phyloP scores from a whole-genome alignment of 2,797 vertebrate species.

The Myiotriccus ornatus region DNA sequence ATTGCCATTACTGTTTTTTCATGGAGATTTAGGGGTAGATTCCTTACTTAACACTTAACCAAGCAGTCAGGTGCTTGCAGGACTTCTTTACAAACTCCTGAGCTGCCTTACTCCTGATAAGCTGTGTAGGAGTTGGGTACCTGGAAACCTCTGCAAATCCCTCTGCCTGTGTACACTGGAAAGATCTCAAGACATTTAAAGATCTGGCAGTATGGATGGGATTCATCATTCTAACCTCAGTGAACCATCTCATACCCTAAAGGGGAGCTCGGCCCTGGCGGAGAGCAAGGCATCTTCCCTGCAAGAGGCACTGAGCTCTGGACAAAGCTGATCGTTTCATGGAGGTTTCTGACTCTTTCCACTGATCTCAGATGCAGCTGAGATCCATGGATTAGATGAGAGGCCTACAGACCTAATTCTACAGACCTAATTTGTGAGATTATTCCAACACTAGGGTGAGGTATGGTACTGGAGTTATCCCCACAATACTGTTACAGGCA shows the following conservation, averaged over 20 bases:
- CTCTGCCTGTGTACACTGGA: not conserved
- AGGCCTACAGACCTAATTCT: not conserved
- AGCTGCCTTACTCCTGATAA: not conserved
- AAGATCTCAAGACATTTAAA: not conserved
- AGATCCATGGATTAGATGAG: not conserved
- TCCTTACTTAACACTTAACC: not conserved
- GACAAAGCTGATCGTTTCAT: accelerated
- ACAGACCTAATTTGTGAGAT: not conserved
- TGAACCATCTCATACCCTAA: not conserved
- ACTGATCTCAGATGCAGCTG: not conserved
- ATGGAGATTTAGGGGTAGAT: not conserved
- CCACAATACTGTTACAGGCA: not conserved
- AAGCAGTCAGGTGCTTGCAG: not conserved
- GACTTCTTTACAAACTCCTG: not conserved
- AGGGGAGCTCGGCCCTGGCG: not conserved
- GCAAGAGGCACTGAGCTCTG: not conserved
- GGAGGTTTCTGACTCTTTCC: not conserved
- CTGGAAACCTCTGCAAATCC: not conserved
- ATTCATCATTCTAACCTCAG: not conserved
- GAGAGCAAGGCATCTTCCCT: not conserved
- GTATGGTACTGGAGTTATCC: not conserved
- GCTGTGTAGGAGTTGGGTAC: not conserved
- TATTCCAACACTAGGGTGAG: not conserved
- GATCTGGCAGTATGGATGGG: not conserved
- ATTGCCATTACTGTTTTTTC: not conserved